Percentiles rank a stretch among this genome's conserved stretches.
These are phyloP conservation scores for Harpegnathos saltator DNA, from an alignment of 1,140 invertebrate species.

Conservation along the genomic window DNA sequence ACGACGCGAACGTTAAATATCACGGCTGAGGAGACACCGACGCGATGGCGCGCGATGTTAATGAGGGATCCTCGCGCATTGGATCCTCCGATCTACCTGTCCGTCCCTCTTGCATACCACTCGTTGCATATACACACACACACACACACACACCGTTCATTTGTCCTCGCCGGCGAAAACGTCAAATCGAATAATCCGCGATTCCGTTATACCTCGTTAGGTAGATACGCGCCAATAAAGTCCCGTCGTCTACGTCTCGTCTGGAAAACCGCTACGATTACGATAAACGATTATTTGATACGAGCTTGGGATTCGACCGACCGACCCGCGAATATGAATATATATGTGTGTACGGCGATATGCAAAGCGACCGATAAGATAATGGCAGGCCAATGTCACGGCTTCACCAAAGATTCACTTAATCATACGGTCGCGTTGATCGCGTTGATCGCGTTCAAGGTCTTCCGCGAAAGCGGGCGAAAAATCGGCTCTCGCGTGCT, in stretches of 20 bases:
- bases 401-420: constrained; percentile 7
- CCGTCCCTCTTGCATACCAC: no score
- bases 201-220: constrained; percentile 43
- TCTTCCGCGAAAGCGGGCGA: constrained; percentile 12
- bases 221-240: neutral
- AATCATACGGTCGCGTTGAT: constrained; percentile 12
- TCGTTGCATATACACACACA: no score
- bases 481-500: constrained; percentile 4
- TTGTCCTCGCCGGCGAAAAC: constrained; percentile 46
- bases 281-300: constrained; percentile 31
- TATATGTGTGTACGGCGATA: neutral
- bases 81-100: no score
- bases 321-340: neutral
- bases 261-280: constrained; percentile 30
- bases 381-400: constrained; percentile 44
- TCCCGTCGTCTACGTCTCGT: neutral
- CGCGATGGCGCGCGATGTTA: no score
- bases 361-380: constrained; percentile 43
- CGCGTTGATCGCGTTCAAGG: constrained; percentile 51
- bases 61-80: no score
- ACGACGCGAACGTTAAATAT: no score
- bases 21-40: no score
- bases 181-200: neutral
- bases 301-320: constrained; percentile 15
- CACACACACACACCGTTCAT: no score